A percentile compares a stretch with the other conserved stretches of the same genome.
Conservation (phyloP, 1,140 invertebrate genomes). For the Lethocerus indicus region DNA sequence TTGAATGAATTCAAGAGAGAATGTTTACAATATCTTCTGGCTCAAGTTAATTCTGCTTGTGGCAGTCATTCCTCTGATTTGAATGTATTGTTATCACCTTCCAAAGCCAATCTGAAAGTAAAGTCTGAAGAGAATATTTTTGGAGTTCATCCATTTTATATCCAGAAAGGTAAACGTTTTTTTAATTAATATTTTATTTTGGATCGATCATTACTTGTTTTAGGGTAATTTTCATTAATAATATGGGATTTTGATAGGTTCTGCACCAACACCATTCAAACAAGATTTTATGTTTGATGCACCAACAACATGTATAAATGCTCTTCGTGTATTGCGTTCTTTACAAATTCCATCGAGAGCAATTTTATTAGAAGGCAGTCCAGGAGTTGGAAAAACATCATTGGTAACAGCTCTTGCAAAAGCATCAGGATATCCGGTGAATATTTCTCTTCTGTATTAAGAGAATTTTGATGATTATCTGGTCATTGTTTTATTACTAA, state of each 20-base stretch:
- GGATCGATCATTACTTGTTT: no score
- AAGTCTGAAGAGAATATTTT: slow-evolving; percentile 24
- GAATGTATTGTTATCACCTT: slow-evolving; percentile 8
- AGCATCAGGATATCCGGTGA: slow-evolving; percentile 46
- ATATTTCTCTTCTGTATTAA: neutral
- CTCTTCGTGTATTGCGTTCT: slow-evolving; percentile 66
- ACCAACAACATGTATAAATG: slow-evolving; percentile 69
- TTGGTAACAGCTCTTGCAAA: slow-evolving; percentile 82
- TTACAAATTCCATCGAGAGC: slow-evolving; percentile 74
- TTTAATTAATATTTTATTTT: slow-evolving; percentile 7
- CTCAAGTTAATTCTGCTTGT: slow-evolving; percentile 25
- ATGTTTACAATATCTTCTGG: slow-evolving; percentile 31
- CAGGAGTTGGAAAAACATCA: slow-evolving; percentile 96
- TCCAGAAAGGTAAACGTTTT: slow-evolving; percentile 30
- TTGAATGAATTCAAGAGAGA: slow-evolving; percentile 30
- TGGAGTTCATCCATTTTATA: slow-evolving; percentile 55
- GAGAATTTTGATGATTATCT: no score
- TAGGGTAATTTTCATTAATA: no score
- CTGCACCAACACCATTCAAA: neutral
- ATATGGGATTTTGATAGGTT: no score
- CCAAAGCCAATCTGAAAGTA: slow-evolving; percentile 2
- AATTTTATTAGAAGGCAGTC: slow-evolving; percentile 90
- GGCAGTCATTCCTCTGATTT: slow-evolving; percentile 11
- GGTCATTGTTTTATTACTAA: neutral
- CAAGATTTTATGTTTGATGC: slow-evolving; percentile 55